A percentile compares a stretch with the other conserved stretches of the same genome.
Evolutionary conservation across 1,140 invertebrate species (phyloP).

Genomic region (Prorops nasuta): DNA sequence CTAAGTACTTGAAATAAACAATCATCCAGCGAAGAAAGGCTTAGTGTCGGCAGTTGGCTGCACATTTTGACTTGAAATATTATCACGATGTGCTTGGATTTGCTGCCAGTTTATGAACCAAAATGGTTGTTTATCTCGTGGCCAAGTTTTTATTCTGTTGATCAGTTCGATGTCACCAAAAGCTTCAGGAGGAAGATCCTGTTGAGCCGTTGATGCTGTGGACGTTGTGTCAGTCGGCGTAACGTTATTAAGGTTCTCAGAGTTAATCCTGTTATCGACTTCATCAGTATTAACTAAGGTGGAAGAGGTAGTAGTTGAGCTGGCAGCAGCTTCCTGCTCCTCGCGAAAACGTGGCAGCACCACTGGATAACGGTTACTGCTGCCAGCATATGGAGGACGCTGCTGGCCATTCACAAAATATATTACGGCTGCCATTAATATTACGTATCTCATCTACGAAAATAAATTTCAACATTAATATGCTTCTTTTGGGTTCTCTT

Average conservation of each 20-base stretch:
- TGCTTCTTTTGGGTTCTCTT: no score
- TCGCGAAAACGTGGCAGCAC: conserved; percentile 32
- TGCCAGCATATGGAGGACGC: conserved; percentile 31
- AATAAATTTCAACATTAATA: no score
- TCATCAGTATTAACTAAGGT: background rate
- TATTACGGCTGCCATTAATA: no score
- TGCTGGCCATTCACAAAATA: conserved; percentile 25
- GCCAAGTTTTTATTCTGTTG: conserved; percentile 55
- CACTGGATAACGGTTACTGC: conserved; percentile 12
- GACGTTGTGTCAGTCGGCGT: background rate
- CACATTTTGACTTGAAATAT: background rate
- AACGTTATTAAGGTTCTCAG: background rate
- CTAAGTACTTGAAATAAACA: background rate
- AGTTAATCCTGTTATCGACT: background rate
- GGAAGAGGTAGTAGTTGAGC: background rate
- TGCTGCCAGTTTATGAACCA: conserved; percentile 60
- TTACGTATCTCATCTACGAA: no score
- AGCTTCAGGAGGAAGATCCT: conserved; percentile 50
- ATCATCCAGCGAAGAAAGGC: background rate
- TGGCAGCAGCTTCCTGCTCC: background rate
- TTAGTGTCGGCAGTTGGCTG: background rate
- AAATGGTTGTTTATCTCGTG: conserved; percentile 59
- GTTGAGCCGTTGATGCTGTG: background rate
- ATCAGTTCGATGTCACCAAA: conserved; percentile 52
- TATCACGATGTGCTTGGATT: conserved; percentile 47